These are phyloP conservation scores for Premnoplex brunnescens DNA, from an alignment of 2,797 vertebrate species.

Conservation along the genomic window DNA sequence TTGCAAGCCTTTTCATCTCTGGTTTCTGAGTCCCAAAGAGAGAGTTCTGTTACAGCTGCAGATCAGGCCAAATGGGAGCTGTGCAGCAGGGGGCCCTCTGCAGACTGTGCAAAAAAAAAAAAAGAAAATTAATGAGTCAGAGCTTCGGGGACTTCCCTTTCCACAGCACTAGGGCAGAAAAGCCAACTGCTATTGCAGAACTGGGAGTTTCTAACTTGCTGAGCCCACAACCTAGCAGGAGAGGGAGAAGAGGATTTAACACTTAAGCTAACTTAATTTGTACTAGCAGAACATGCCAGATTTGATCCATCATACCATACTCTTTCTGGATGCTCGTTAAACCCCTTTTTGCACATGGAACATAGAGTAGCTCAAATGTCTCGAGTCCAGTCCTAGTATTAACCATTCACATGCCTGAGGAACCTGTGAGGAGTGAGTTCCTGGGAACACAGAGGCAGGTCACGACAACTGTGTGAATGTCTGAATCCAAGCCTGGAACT, in stretches of 20 bases:
- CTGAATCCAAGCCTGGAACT: background rate
- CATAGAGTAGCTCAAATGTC: background rate
- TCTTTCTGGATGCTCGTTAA: background rate
- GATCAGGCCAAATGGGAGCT: background rate
- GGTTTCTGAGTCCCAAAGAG: background rate
- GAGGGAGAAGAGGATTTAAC: background rate
- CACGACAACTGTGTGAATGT: rapidly evolving
- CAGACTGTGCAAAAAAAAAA: background rate
- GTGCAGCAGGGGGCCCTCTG: background rate
- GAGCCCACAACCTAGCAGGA: background rate
- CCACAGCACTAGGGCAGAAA: background rate
- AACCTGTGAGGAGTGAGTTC: background rate
- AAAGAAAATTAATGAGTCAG: background rate
- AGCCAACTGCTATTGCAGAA: background rate
- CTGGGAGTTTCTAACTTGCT: background rate
- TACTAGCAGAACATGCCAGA: background rate
- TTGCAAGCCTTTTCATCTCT: background rate
- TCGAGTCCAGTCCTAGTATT: background rate
- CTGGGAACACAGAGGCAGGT: background rate
- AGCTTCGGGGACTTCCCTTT: background rate
- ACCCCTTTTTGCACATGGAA: background rate
- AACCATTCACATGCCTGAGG: rapidly evolving
- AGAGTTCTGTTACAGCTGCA: background rate
- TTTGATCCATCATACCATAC: background rate
- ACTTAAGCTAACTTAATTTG: background rate